Percentiles rank a stretch among this genome's conserved stretches.
Conservation (phyloP, 2,888 invertebrate species). For the Neoscelio sp. region DNA sequence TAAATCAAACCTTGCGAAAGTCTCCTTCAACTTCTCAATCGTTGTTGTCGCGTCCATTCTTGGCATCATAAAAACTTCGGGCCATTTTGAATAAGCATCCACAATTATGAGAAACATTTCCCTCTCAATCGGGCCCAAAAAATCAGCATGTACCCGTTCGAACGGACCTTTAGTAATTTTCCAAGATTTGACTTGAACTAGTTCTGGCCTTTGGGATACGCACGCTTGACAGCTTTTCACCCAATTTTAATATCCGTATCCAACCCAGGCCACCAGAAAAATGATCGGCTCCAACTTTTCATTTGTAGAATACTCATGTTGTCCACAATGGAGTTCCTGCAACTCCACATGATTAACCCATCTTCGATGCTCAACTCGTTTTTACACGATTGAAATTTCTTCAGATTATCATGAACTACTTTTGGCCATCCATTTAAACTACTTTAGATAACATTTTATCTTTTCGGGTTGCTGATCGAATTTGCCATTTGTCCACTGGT, state of each 20-base stretch:
- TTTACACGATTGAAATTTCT: too few relatives aligned
- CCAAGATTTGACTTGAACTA: conserved; percentile 54
- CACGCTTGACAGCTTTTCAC: conserved; percentile 51
- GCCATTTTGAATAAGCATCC: conserved; percentile 33
- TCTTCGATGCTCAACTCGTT: conserved; percentile 46
- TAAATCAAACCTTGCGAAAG: conserved; percentile 59
- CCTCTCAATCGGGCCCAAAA: conserved; percentile 49
- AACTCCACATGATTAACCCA: conserved; percentile 68
- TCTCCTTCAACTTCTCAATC: conserved; percentile 50
- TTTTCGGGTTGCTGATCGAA: too few relatives aligned
- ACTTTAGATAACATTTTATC: too few relatives aligned
- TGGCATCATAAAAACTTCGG: conserved; percentile 57
- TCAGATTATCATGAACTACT: too few relatives aligned
- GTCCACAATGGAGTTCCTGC: conserved; percentile 53
- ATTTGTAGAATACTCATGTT: conserved; percentile 60
- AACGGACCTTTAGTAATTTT: conserved; percentile 30
- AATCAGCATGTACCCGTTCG: conserved; percentile 63
- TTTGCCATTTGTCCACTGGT: too few relatives aligned
- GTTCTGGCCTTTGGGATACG: conserved; percentile 35
- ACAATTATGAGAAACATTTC: conserved; percentile 58
- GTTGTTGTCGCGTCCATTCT: conserved; percentile 34
- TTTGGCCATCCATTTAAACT: too few relatives aligned
- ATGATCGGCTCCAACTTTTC: conserved; percentile 52
- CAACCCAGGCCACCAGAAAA: conserved; percentile 66
- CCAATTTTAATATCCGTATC: conserved; percentile 58